These are phyloP conservation scores for Aldabrachelys gigantea DNA, from an alignment of 2,113 vertebrate species.

Conservation along the genomic window DNA sequence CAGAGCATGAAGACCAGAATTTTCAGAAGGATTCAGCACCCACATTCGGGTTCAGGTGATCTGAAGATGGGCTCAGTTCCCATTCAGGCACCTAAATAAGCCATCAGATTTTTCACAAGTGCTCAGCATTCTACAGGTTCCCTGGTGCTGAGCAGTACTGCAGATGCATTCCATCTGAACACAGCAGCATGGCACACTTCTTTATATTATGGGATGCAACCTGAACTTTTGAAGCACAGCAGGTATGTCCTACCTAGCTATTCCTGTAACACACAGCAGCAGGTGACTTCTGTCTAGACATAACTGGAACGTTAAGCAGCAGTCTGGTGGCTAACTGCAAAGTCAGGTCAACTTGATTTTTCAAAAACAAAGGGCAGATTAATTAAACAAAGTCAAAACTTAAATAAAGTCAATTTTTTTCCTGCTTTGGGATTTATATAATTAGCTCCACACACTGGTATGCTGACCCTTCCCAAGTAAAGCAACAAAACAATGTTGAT, in stretches of 20 bases:
- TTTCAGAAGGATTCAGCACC: background rate
- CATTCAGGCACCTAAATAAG: background rate
- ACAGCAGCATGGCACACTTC: background rate
- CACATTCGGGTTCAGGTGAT: accelerated
- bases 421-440: background rate
- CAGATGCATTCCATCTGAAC: background rate
- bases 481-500: background rate
- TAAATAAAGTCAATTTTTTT: background rate
- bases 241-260: background rate
- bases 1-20: background rate
- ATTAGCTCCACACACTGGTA: background rate
- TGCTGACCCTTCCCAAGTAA: background rate
- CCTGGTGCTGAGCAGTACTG: background rate
- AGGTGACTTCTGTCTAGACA: background rate
- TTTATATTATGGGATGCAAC: background rate
- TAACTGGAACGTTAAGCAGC: background rate
- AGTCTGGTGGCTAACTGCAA: background rate
- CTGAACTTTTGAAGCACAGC: accelerated
- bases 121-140: background rate
- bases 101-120: accelerated
- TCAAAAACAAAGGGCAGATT: background rate
- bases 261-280: accelerated
- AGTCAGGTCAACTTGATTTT: background rate
- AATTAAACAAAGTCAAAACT: too few species aligned
- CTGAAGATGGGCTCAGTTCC: background rate